Conservation (phyloP, 2,888 invertebrate genomes). For the Lepidonotus clava region DNA sequence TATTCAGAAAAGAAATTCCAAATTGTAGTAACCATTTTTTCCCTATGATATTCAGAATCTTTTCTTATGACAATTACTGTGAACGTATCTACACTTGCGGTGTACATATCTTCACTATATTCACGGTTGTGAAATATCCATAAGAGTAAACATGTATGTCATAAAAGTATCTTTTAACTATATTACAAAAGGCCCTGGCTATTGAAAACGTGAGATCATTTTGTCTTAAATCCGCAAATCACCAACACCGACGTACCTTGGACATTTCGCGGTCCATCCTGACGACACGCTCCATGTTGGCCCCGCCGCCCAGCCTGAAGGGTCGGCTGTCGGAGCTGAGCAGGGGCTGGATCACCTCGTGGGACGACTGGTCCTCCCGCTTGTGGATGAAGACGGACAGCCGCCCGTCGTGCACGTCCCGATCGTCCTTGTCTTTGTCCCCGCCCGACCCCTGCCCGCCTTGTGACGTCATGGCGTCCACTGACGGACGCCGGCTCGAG, state of each 20-base stretch:
- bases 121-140: no score
- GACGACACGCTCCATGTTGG: slow-evolving; percentile 78
- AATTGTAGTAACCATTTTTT: no score
- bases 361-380: slow-evolving; percentile 77
- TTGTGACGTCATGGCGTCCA: slow-evolving; percentile 62
- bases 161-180: no score
- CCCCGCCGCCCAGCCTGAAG: slow-evolving; percentile 73
- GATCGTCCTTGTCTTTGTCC: slow-evolving; percentile 75
- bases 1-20: no score
- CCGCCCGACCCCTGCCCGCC: slow-evolving; percentile 30
- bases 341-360: slow-evolving; percentile 79
- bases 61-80: no score
- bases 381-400: slow-evolving; percentile 80
- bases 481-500: slow-evolving; percentile 74
- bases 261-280: slow-evolving; percentile 78
- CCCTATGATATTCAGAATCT: no score
- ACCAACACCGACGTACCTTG: slow-evolving; percentile 68
- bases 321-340: slow-evolving; percentile 76
- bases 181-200: no score
- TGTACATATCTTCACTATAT: no score
- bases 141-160: no score
- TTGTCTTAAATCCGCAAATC: not conserved
- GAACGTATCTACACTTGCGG: no score
- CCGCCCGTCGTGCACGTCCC: slow-evolving; percentile 75
- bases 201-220: no score